Evolutionary conservation across 2,888 invertebrate species (phyloP).

Genomic region (Polyommatus iphigenia): DNA sequence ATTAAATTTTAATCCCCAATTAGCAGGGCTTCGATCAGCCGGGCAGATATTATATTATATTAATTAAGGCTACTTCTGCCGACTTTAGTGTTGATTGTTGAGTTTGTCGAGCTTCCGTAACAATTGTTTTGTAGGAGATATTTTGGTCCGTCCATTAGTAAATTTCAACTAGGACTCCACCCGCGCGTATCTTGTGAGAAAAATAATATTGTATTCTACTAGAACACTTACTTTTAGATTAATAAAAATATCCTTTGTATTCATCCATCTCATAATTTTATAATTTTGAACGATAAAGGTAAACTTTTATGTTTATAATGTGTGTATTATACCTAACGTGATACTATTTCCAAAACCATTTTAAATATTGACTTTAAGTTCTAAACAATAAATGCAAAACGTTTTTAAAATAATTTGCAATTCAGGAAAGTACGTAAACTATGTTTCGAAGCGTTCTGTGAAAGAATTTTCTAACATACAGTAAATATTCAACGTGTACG

Average conservation of each 20-base stretch:
- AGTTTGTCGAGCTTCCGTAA: not conserved
- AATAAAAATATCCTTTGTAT: not conserved
- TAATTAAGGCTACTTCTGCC: not conserved
- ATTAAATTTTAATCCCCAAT: conserved; percentile 41
- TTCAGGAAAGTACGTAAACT: not conserved
- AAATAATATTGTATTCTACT: not conserved
- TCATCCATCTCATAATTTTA: too few species aligned
- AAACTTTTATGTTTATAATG: not conserved
- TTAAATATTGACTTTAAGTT: not conserved
- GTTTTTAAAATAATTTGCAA: not conserved
- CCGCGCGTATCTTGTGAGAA: not conserved
- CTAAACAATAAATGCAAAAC: not conserved
- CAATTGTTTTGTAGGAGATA: not conserved
- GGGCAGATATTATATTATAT: not conserved
- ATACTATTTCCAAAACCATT: not conserved
- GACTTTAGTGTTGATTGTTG: not conserved
- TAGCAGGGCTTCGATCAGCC: conserved; percentile 21
- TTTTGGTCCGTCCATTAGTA: not conserved
- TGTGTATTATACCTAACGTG: not conserved
- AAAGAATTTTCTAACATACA: conserved; percentile 16
- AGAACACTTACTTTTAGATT: not conserved
- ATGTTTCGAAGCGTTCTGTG: not conserved
- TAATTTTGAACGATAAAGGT: too few species aligned
- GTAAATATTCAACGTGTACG: conserved; percentile 15
- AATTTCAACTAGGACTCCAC: not conserved